Conservation (phyloP, 37 sponge, comb jelly and placozoan genomes). For the Axinella damicornis region DNA sequence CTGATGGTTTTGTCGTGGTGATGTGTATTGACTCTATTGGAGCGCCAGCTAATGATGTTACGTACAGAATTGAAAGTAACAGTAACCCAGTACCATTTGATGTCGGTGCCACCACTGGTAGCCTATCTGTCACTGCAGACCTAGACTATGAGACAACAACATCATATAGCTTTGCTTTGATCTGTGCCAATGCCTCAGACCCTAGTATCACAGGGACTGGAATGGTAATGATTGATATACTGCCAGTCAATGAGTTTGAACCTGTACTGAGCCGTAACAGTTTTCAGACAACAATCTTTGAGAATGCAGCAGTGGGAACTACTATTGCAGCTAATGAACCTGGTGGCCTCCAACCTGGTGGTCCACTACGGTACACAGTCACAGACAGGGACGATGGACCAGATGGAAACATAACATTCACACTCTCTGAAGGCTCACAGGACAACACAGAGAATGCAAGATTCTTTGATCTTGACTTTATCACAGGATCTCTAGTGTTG, state of each 20-base stretch:
- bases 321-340: not conserved
- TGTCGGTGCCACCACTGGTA: constrained; percentile 34
- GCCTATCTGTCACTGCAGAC: constrained; percentile 18
- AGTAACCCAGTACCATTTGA: constrained; percentile 28
- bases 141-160: constrained; percentile 60
- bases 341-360: not conserved
- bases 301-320: not conserved
- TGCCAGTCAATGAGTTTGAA: constrained; percentile 38
- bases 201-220: not conserved
- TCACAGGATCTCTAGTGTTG: not conserved
- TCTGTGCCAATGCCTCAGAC: not conserved
- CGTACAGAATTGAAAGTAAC: not conserved
- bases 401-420: constrained; percentile 3
- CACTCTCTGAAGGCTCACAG: not conserved
- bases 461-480: not conserved
- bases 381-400: constrained; percentile 14
- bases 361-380: not conserved
- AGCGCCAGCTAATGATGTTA: not conserved
- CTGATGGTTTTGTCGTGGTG: not conserved
- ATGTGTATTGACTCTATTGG: constrained; percentile 4
- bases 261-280: not conserved
- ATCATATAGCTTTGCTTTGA: constrained; percentile 29
- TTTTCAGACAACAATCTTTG: not conserved
- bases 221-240: constrained; percentile 16
- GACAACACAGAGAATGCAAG: not conserved